Evolutionary conservation across 2,888 invertebrate species (phyloP), one percentile per base, ranked within the genome.

Genomic region (Heliothis peltigera): DNA sequence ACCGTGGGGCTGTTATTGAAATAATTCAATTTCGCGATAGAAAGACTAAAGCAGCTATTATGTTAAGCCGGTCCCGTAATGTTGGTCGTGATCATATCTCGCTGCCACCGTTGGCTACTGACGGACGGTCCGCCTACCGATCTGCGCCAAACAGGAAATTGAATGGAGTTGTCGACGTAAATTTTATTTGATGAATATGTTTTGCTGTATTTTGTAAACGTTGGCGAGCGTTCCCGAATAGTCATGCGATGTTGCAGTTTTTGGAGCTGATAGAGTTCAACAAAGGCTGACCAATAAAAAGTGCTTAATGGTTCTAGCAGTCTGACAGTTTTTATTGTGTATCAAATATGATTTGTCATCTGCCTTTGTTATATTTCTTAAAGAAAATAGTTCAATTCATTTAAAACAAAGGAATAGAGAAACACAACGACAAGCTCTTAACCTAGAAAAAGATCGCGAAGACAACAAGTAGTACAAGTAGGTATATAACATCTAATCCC

Each of bases 101-200:
- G 62, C 66, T 80, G 87, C 87, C 85, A 85, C 84, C 83, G 88
- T 81, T 75, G 84, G 87, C 88, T 89, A 89, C 89, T 85, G 90
- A 84, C 84, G 80, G 76, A 79, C 76, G 82, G 65, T 77, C 81
- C 85, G 86, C 86, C 87, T 84, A 84, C 84, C 73, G 76, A 76
- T 74, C 63, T 64, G 65, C 43, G 52, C 64, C 52, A 71, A 68
- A 81, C 74, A 81, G 71, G 76, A 76, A 81, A 72, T 78, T 71
- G 68, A 69, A 76, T 81, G 67, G 78, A 81, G 76, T 61, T 64
- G 77, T 64, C 54, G 39, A 55, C 25, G 55, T 68, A 59, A 48
- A 73, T 77, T 74, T 70, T 75, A 72, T 77, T 78, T 65, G 60
- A 62, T 64, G 51, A 70, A 70, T 72, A 73, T 70, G 66, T 73